These are phyloP conservation scores for Amazonetta brasiliensis DNA, from an alignment of 2,797 vertebrate species.

Conservation along the genomic window DNA sequence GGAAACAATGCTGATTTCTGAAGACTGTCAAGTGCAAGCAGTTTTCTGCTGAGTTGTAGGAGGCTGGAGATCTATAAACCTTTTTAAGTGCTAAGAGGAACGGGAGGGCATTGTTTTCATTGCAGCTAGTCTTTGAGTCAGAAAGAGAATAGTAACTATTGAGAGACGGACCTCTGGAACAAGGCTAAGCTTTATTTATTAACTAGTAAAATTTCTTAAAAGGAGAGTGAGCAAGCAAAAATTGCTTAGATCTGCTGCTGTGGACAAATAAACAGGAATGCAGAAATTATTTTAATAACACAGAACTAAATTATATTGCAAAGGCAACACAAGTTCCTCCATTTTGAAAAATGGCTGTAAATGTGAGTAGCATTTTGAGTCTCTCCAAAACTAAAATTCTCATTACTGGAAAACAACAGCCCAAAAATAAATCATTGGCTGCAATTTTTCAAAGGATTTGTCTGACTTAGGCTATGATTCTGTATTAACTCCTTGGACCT, in stretches of 20 bases:
- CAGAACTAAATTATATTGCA: constrained; percentile 8
- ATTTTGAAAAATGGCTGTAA: not conserved
- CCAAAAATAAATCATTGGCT: not conserved
- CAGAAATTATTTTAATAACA: not conserved
- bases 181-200: constrained; percentile 71
- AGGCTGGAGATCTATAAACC: constrained; percentile 81
- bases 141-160: constrained; percentile 52
- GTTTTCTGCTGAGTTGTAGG: constrained; percentile 82
- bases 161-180: constrained; percentile 34
- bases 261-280: constrained; percentile 2
- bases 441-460: not conserved
- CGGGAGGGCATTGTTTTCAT: constrained; percentile 68
- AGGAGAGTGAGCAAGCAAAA: constrained; percentile 68
- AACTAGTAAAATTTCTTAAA: constrained; percentile 73
- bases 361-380: not conserved
- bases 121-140: constrained; percentile 61
- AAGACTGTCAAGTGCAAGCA: constrained; percentile 76
- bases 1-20: constrained; percentile 71
- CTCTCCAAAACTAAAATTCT: not conserved
- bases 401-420: not conserved
- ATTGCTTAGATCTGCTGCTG: constrained; percentile 29
- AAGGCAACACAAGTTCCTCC: not conserved
- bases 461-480: not conserved
- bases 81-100: constrained; percentile 75
- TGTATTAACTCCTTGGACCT: not conserved